Base-by-base conservation (phyloP, 2,888 invertebrate genomes). In the Rhamphomyia laevipes region DNA sequence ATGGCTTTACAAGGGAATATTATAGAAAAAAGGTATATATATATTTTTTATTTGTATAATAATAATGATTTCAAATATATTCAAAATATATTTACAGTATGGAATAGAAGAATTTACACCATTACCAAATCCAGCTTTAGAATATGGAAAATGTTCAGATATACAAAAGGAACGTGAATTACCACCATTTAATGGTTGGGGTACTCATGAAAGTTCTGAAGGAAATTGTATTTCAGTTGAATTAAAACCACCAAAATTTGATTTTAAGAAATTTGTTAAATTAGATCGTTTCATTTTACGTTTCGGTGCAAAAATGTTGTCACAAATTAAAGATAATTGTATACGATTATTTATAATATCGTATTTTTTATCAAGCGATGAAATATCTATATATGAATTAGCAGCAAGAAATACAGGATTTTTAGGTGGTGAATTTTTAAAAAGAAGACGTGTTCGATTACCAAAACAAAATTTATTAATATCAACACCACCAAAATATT, bases 151-250 rank as follows among this genome's bases (percentile, higher is more conserved):
- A 31, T 11, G 4, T 15, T 42, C 50, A 17, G 54, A 16, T 17
- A 57, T 23, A 31, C 46, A 23, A 48, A 50, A 47, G 5, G 57
- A 67, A 38, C 60, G 65, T 2, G 56, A 60, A 55, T 63, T 86
- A 42, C 92, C 93, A 1, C 92, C 92, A 0, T 93, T 88, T 79
- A 93, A 92, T 63, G 93, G 93, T 4, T 91, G 82, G 69, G 94
- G 94, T 0, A 80, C 83, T 0, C 86, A 88, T 62, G 90, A 90
- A 53, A 93, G 94, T 64, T 92, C 92, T 0, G 85, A 90, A 10
- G 84, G 84, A 56, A 92, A 91, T 63, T 92, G 92, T 62, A 77
- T 81, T 45, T 82, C 82, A 0, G 80, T 93, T 1, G 79, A 86
- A 57, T 86, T 88, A 1, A 86, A 85, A 63, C 74, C 87, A 2